Base-by-base conservation (phyloP, 1,140 invertebrate genomes). In the Sesamia nonagrioides region DNA sequence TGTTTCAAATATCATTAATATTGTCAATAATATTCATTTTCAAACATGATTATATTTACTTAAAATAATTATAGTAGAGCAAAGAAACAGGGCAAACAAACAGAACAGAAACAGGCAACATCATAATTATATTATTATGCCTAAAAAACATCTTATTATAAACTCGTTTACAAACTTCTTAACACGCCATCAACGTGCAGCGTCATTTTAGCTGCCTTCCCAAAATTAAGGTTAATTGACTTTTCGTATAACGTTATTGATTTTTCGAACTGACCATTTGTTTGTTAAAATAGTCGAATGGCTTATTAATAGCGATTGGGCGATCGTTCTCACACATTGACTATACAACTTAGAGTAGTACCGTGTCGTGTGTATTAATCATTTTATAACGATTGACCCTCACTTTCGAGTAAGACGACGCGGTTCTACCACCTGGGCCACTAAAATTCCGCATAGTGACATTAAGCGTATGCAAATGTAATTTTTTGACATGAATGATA, bases 151-250 rank as follows among this genome's bases (percentile, higher is more conserved):
- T 27, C 27, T 27, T 27, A 27, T 27, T 27, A 27, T 27, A 27
- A 27, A 27, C 27, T n/a, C n/a, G n/a, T n/a, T n/a, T 27, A 27
- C 27, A 27, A 3, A 27, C 27, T 27, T 27, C 11, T 15, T 2
- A 1, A 11, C 2, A 42, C 58, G 27, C 6, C 21, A 15, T 11
- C 52, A 56, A 40, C 21, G 11, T n/a, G 18, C 56, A 81, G 82
- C 80, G 54, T 21, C 84, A 86, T 86, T 85, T 89, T 88, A 86
- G 78, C 69, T 9, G 27, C 77, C 78, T 58, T 33, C 42, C 48
- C 42, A 27, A 80, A 78, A 87, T 89, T 85, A 85, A 88, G 88
- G 88, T 88, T 86, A 89, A 88, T 88, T 89, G 85, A 87, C 73
- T 78, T 87, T 83, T 86, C 83, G 72, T 56, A 78, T 80, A 82